Conservation (phyloP, 2,113 vertebrate species). For the Marmota monax region DNA sequence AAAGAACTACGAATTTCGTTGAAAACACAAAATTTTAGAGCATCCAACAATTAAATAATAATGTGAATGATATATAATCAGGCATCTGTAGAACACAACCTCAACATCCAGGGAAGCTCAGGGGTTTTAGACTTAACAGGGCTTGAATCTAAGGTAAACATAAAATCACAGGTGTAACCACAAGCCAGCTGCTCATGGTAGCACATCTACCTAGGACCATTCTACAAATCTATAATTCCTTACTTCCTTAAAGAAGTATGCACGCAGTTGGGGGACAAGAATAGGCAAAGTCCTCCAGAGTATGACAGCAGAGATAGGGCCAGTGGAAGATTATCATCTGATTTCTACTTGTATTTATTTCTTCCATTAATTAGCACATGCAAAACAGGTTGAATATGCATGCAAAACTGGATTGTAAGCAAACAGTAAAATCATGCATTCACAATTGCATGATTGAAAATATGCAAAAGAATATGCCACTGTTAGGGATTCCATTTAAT, state of each 20-base stretch:
- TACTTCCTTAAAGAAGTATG: not conserved
- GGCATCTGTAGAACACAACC: no score
- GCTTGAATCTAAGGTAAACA: not conserved
- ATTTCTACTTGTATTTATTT: not conserved
- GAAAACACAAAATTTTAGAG: constrained; percentile 21
- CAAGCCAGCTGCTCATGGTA: not conserved
- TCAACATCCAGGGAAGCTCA: not conserved
- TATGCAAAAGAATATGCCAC: not conserved
- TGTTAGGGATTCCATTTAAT: not conserved
- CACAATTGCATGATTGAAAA: not conserved
- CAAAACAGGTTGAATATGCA: not conserved
- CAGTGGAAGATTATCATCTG: not conserved
- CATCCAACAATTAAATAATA: not conserved
- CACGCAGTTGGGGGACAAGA: not conserved
- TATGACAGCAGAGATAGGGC: not conserved
- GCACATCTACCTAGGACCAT: accelerated
- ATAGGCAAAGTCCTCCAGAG: accelerated
- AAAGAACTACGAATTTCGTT: constrained; percentile 24
- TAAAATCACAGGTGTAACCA: not conserved
- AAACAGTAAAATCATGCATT: not conserved
- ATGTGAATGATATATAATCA: not conserved
- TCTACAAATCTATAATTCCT: not conserved
- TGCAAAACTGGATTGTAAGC: not conserved
- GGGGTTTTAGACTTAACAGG: no score
- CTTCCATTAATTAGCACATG: not conserved